Conservation (phyloP, 2,797 vertebrate species). For the Gorsachius magnificus region DNA sequence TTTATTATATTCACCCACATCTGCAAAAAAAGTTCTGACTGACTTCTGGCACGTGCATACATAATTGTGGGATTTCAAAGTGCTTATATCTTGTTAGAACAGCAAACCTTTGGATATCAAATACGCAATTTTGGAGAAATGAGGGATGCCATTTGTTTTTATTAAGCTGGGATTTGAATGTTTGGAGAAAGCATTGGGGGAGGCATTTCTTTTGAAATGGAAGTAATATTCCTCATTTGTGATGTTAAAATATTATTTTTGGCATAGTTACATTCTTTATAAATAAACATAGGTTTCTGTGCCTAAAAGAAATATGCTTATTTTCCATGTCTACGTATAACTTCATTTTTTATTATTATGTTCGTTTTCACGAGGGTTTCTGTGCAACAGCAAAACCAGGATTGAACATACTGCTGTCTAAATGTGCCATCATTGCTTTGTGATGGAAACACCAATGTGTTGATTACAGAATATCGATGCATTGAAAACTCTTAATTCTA, state of each 20-base stretch:
- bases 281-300: constrained; percentile 53
- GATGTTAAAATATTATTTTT: constrained; percentile 74
- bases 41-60: constrained; percentile 54
- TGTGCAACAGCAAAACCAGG: constrained; percentile 17
- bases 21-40: background rate
- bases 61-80: constrained; percentile 71
- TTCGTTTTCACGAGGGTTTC: constrained; percentile 27
- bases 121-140: constrained; percentile 73
- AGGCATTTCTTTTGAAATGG: constrained; percentile 76
- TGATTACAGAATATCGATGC: background rate
- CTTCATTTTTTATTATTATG: background rate
- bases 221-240: constrained; percentile 73
- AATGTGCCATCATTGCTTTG: background rate
- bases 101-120: constrained; percentile 64
- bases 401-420: background rate
- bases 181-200: constrained; percentile 71
- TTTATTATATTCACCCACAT: constrained; percentile 47
- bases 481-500: background rate
- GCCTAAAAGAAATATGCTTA: constrained; percentile 49
- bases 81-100: constrained; percentile 65
- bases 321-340: constrained; percentile 61
- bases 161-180: constrained; percentile 84
- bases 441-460: background rate
- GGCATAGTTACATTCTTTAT: constrained; percentile 56
- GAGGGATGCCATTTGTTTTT: constrained; percentile 80